These are phyloP conservation scores for Melitaea athalia DNA, from an alignment of 2,888 invertebrate genomes.

Conservation along the genomic window DNA sequence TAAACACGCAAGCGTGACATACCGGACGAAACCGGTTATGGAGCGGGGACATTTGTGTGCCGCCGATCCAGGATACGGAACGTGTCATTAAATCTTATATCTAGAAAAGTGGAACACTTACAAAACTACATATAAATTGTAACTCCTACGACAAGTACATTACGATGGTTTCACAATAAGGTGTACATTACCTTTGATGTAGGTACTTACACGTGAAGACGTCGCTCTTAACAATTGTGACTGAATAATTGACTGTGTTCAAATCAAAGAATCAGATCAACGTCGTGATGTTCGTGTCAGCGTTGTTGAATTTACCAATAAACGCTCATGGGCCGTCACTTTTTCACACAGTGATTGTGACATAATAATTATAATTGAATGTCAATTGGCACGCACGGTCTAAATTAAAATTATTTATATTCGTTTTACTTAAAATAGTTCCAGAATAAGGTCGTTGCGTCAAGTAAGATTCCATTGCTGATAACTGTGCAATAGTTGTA, in stretches of 20 bases:
- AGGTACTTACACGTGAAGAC: conserved; percentile 1
- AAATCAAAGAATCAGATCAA: not conserved
- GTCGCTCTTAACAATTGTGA: conserved; percentile 9
- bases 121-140: conserved; percentile 34
- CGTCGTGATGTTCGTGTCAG: conserved; percentile 24
- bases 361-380: conserved; percentile 9
- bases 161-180: conserved; percentile 15
- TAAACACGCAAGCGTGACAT: conserved; percentile 20
- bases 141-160: conserved; percentile 25
- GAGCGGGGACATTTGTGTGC: conserved; percentile 25
- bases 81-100: conserved; percentile 39
- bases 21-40: conserved; percentile 30
- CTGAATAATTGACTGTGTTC: not conserved
- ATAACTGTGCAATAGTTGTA: conserved; percentile 18
- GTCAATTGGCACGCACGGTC: conserved; percentile 15
- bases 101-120: conserved; percentile 42
- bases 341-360: conserved; percentile 22
- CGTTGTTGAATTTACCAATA: conserved; percentile 18
- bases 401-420: conserved; percentile 18
- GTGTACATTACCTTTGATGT: conserved; percentile 18
- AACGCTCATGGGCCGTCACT: conserved; percentile 4
- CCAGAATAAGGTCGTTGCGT: conserved; percentile 2
- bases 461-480: conserved; percentile 20
- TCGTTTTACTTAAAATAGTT: conserved; percentile 1
- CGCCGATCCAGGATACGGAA: conserved; percentile 31